Conservation (phyloP, 2,888 invertebrate genomes). For the Temnothorax ravouxi region DNA sequence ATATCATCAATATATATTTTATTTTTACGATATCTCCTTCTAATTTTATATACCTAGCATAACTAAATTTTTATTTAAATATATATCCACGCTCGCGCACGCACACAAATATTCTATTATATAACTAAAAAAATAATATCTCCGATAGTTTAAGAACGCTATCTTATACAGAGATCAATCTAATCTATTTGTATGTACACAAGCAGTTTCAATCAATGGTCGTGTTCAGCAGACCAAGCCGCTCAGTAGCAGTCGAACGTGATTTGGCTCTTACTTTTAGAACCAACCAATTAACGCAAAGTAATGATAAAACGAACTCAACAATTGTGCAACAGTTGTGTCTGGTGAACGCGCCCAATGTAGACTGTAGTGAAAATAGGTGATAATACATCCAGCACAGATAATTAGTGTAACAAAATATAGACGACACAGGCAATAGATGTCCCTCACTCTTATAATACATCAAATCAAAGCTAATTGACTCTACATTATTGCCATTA, state of each 20-base stretch:
- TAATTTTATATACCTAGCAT: too few species aligned
- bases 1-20: too few species aligned
- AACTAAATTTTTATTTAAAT: too few species aligned
- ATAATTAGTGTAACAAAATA: not conserved
- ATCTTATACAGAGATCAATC: not conserved
- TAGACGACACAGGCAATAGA: conserved; percentile 2
- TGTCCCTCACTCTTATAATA: not conserved
- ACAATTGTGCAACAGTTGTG: too few species aligned
- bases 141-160: not conserved
- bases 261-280: too few species aligned
- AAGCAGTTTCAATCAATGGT: not conserved
- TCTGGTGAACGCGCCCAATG: too few species aligned
- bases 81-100: too few species aligned
- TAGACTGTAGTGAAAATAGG: not conserved
- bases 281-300: too few species aligned
- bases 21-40: too few species aligned
- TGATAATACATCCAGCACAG: not conserved
- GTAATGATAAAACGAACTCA: too few species aligned
- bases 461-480: not conserved
- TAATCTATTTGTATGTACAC: not conserved
- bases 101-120: not conserved
- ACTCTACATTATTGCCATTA: not conserved
- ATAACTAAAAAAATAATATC: not conserved
- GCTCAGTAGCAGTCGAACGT: too few species aligned
- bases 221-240: too few species aligned